These are phyloP conservation scores for Anastrepha ludens DNA, from an alignment of 1,140 invertebrate species.

Conservation along the genomic window DNA sequence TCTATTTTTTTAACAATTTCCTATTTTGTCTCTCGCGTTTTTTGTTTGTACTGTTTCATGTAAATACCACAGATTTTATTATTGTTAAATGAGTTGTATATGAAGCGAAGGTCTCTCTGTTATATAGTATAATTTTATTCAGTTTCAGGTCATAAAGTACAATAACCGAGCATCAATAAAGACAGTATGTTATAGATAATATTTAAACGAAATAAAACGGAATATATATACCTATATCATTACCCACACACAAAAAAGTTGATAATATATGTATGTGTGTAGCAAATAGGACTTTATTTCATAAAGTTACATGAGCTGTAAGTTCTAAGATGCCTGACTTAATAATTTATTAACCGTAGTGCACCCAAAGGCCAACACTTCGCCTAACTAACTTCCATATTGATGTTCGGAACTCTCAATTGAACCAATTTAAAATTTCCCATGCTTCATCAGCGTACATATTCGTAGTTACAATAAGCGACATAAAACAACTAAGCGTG, in stretches of 20 bases:
- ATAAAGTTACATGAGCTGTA: not conserved
- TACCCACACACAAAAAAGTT: slow-evolving; percentile 1
- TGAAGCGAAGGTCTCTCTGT: slow-evolving; percentile 18
- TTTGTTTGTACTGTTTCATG: slow-evolving; percentile 10
- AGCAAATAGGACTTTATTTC: not conserved
- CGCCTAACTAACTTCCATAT: not conserved
- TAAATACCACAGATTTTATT: slow-evolving; percentile 31
- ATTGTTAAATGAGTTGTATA: not conserved
- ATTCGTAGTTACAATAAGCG: not conserved
- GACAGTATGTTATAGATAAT: slow-evolving; percentile 10
- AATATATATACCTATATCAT: not conserved
- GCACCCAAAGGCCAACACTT: not conserved
- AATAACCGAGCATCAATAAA: slow-evolving; percentile 50
- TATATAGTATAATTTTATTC: slow-evolving; percentile 47
- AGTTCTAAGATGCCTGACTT: no score
- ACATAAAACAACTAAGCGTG: not conserved
- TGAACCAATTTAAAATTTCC: slow-evolving; percentile 4
- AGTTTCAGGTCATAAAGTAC: slow-evolving; percentile 53
- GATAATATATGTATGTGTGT: not conserved
- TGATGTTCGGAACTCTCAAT: slow-evolving; percentile 21
- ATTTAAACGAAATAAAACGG: not conserved
- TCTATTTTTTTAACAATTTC: not conserved
- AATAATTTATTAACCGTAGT: no score
- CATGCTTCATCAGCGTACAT: not conserved
- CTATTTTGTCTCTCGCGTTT: not conserved